Percentiles rank a stretch among this genome's conserved stretches.
phyloP scores from a whole-genome alignment of 2,888 invertebrate species.

The Amitus sp. region DNA sequence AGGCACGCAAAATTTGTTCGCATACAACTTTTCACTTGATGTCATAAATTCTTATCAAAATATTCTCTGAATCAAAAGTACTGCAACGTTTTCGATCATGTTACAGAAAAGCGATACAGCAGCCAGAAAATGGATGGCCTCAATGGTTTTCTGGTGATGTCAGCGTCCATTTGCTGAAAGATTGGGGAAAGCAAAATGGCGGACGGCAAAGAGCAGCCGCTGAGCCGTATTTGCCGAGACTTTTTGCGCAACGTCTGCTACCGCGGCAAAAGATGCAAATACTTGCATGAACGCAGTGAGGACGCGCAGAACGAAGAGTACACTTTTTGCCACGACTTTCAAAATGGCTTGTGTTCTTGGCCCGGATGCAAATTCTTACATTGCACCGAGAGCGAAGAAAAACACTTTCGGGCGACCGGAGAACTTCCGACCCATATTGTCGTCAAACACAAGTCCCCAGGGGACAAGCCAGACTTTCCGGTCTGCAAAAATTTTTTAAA shows the following conservation, averaged over 20 bases:
- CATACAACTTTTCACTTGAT: too few species aligned
- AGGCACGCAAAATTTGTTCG: too few species aligned
- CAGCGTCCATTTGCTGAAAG: too few species aligned
- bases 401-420: slow-evolving; percentile 77
- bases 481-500: slow-evolving; percentile 68
- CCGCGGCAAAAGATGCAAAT: slow-evolving; percentile 68
- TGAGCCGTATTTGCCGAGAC: slow-evolving; percentile 68
- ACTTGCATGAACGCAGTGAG: slow-evolving; percentile 66
- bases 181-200: slow-evolving; percentile 41
- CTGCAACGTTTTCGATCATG: too few species aligned
- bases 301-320: slow-evolving; percentile 62
- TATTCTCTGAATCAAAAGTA: too few species aligned
- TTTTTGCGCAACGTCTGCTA: slow-evolving; percentile 71
- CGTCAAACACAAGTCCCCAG: slow-evolving; percentile 48
- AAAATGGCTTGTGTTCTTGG: slow-evolving; percentile 80
- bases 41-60: too few species aligned
- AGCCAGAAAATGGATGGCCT: too few species aligned
- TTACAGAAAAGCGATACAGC: too few species aligned
- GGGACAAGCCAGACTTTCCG: slow-evolving; percentile 64
- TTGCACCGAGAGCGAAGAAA: slow-evolving; percentile 80
- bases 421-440: slow-evolving; percentile 73
- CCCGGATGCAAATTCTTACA: slow-evolving; percentile 81
- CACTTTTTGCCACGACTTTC: slow-evolving; percentile 75
- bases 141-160: too few species aligned
- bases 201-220: slow-evolving; percentile 51